Evolutionary conservation across 1,140 invertebrate species (phyloP).

Genomic region (Epicauta chinensis): DNA sequence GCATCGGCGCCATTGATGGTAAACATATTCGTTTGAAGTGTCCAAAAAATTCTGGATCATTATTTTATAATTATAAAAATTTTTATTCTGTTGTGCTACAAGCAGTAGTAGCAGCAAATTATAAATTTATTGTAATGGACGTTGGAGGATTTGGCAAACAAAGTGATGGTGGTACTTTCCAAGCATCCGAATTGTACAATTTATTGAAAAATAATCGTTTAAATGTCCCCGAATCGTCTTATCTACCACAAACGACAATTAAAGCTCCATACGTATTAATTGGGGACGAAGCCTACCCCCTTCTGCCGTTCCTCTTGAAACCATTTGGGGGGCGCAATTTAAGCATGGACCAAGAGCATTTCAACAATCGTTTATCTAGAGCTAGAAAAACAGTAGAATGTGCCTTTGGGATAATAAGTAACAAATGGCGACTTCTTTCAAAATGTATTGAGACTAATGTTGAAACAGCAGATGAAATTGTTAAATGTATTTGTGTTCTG

Average conservation of each 20-base stretch:
- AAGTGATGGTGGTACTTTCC: constrained; percentile 39
- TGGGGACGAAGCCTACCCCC: constrained; percentile 23
- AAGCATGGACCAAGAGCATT: constrained; percentile 16
- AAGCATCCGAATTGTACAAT: constrained; percentile 25
- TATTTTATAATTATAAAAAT: constrained; percentile 45
- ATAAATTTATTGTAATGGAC: constrained; percentile 38
- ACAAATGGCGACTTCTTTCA: constrained; percentile 42
- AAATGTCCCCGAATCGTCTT: constrained; percentile 25
- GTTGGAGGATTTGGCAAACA: constrained; percentile 39
- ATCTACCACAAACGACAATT: constrained; percentile 23
- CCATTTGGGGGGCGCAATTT: constrained; percentile 7
- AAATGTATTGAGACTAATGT: constrained; percentile 28
- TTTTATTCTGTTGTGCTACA: constrained; percentile 43
- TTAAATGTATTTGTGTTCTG: constrained; percentile 29
- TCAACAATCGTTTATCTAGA: constrained; percentile 17
- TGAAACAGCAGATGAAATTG: constrained; percentile 30
- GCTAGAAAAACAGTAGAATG: constrained; percentile 27
- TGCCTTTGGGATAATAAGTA: constrained; percentile 37
- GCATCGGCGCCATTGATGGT: constrained; percentile 43
- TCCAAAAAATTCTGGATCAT: constrained; percentile 36
- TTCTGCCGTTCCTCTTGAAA: constrained; percentile 19
- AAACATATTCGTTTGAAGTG: constrained; percentile 39
- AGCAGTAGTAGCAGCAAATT: constrained; percentile 39
- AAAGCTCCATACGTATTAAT: constrained; percentile 18
- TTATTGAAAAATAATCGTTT: constrained; percentile 19